A percentile compares a stretch with the other conserved stretches of the same genome.
Evolutionary conservation across 1,140 invertebrate species (phyloP).

Genomic region (Globodera ellingtonae): DNA sequence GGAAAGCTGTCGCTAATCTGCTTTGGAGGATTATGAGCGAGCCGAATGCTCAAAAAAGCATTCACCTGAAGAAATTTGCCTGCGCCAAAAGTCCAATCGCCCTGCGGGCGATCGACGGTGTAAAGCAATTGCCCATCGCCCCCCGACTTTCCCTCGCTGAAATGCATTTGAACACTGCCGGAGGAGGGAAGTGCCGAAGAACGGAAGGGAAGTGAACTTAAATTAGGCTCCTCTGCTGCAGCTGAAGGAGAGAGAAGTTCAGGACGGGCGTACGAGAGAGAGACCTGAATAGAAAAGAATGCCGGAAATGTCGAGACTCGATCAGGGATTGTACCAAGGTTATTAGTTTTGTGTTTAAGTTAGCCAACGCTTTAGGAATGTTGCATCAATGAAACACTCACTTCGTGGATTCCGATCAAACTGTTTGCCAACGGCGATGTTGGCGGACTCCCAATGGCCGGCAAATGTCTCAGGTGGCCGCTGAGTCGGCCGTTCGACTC

Average conservation of each 20-base stretch:
- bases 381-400: not conserved
- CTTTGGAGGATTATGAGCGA: not conserved
- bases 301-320: not conserved
- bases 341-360: not conserved
- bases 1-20: not conserved
- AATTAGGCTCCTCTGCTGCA: not conserved
- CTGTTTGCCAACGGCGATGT: not conserved
- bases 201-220: not conserved
- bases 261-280: constrained; percentile 11
- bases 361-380: not conserved
- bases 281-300: not conserved
- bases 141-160: not conserved
- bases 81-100: constrained; percentile 9
- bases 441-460: not conserved
- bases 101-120: constrained; percentile 2
- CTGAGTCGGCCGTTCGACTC: constrained; percentile 28
- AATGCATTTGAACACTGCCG: constrained; percentile 26
- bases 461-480: constrained; percentile 20
- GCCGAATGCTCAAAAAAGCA: not conserved
- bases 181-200: constrained; percentile 15
- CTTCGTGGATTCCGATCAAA: not conserved
- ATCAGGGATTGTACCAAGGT: not conserved
- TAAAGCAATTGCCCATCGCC: constrained; percentile 3
- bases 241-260: not conserved
- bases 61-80: not conserved